Evolutionary conservation across 2,888 invertebrate species (phyloP).

Genomic region (Caenorhabditis sp.): DNA sequence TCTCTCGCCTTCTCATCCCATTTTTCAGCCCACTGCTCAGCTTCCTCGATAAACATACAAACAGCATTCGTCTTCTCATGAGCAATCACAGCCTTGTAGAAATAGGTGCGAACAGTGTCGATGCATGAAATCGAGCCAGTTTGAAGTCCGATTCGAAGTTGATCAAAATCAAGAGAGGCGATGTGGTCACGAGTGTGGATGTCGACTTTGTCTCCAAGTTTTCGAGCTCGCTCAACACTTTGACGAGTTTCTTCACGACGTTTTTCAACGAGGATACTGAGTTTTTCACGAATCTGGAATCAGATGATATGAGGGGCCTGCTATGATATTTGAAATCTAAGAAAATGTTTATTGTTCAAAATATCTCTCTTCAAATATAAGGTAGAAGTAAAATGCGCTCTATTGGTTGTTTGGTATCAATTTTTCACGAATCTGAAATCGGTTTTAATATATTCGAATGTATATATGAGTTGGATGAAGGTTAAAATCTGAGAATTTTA

Average conservation of each 20-base stretch:
- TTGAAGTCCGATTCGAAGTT: slow-evolving; percentile 48
- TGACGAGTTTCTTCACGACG: slow-evolving; percentile 40
- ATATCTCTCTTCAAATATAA: no score
- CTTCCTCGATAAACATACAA: slow-evolving; percentile 58
- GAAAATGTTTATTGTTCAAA: not conserved
- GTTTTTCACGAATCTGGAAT: slow-evolving; percentile 34
- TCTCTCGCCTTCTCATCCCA: slow-evolving; percentile 52
- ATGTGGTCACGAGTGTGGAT: slow-evolving; percentile 40
- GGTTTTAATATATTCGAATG: no score
- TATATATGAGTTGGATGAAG: no score
- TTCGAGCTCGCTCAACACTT: slow-evolving; percentile 39
- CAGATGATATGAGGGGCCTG: not conserved
- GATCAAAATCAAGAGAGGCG: slow-evolving; percentile 41
- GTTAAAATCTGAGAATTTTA: no score
- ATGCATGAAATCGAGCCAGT: slow-evolving; percentile 40
- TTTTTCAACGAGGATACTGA: slow-evolving; percentile 39
- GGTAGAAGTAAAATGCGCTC: no score
- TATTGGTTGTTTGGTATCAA: no score
- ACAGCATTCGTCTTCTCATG: slow-evolving; percentile 62
- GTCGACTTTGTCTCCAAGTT: slow-evolving; percentile 27
- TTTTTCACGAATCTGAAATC: no score
- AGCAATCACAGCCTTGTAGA: slow-evolving; percentile 50
- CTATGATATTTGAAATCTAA: not conserved
- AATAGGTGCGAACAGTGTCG: slow-evolving; percentile 55
- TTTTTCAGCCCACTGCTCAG: slow-evolving; percentile 54